Evolutionary conservation across 2,113 vertebrate genomes (phyloP), one percentile per base, ranked within the genome.

Genomic region (Speoplatyrhinus poulsoni): DNA sequence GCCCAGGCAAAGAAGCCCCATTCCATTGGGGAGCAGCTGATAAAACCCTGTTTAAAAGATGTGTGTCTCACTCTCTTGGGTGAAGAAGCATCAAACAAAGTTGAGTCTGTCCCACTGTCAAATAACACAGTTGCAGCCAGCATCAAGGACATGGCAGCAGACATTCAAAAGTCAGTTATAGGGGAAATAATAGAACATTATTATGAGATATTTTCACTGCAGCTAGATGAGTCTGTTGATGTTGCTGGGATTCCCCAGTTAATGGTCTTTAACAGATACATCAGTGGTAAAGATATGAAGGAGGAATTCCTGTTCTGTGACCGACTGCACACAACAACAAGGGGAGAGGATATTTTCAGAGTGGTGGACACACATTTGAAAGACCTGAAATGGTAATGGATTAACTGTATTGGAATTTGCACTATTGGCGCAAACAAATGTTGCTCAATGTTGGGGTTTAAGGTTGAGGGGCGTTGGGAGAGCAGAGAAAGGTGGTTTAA

Each of bases 161-260:
- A 64, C 19, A 64, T 62, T 19, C 33, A 62, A 49, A 49, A 17
- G 16, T 16, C 32, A 33, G 47, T 19, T 16, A 52, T 9, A 52
- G 68, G 10, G 33, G 11, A 54, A 33, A 46, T 61, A 52, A 47
- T 46, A 17, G 12, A 62, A 13, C 48, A 54, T n/a, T n/a, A n/a
- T n/a, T n/a, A n/a, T 33, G 46, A 70, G 41, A 53, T 0, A 62
- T 46, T 46, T 62, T 32, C 47, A 53, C 68, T 62, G 12, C 68
- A 70, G 9, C n/a, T 54, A 62, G 68, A 70, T 62, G 50, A 62
- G 59, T 53, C 15, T 54, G 32, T 32, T 55, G 59, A 70, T 70
- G 52, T 70, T 54, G 58, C 52, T 54, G 49, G 32, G 59, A 70
- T 70, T 41, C 68, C 59, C 16, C 68, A 70, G 12, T 62, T 62